A percentile compares a stretch with the other conserved stretches of the same genome.
Conservation (phyloP, 2,888 invertebrate genomes). For the Bombylius discolor region DNA sequence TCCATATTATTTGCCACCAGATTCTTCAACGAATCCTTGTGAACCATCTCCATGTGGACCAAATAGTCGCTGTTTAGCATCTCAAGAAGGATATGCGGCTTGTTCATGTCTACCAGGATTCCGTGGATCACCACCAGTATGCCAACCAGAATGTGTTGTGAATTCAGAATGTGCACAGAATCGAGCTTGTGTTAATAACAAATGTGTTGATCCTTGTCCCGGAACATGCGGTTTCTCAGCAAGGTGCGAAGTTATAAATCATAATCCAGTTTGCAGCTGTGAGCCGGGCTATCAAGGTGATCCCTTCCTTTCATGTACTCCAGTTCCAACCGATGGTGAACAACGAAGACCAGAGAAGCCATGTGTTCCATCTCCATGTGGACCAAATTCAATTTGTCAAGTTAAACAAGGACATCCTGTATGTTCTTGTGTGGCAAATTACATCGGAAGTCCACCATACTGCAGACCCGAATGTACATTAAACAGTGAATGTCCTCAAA, state of each 20-base stretch:
- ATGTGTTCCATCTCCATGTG: conserved; percentile 55
- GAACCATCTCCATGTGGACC: conserved; percentile 74
- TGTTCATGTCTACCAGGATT: conserved; percentile 69
- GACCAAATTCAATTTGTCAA: conserved; percentile 73
- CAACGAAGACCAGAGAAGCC: conserved; percentile 39
- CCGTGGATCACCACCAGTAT: conserved; percentile 66
- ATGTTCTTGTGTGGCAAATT: conserved; percentile 66
- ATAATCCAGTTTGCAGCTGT: conserved; percentile 77
- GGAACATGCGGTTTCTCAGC: conserved; percentile 69
- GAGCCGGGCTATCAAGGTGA: conserved; percentile 61
- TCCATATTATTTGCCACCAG: conserved; percentile 37
- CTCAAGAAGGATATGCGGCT: conserved; percentile 55
- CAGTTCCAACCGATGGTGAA: conserved; percentile 26
- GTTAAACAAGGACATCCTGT: conserved; percentile 64
- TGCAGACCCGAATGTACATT: conserved; percentile 74
- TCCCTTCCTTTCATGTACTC: conserved; percentile 58
- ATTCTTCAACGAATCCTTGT: conserved; percentile 47
- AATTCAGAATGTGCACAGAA: conserved; percentile 70
- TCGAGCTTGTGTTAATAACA: conserved; percentile 65
- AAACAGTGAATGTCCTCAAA: conserved; percentile 65
- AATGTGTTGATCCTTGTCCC: conserved; percentile 71
- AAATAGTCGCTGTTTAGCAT: conserved; percentile 60
- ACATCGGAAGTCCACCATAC: conserved; percentile 67
- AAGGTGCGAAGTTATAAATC: conserved; percentile 64
- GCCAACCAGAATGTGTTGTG: conserved; percentile 73